A percentile compares a stretch with the other conserved stretches of the same genome.
These are phyloP conservation scores for Amniataba percoides DNA, from an alignment of 2,797 vertebrate genomes.

Conservation along the genomic window DNA sequence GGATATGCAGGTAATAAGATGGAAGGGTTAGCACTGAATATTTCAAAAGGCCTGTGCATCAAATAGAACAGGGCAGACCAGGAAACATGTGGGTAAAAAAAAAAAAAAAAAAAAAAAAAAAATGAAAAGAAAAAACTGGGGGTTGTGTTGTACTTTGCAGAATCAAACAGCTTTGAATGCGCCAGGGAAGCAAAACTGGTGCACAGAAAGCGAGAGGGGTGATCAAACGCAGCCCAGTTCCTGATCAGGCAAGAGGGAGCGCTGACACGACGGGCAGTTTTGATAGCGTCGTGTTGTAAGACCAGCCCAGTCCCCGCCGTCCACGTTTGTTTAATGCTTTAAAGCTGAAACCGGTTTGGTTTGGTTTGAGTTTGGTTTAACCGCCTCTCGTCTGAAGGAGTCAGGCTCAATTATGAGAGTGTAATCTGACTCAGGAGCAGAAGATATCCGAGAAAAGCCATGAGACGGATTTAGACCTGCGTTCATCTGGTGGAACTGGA, in stretches of 20 bases:
- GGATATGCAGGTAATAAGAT: conserved; percentile 74
- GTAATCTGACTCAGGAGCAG: conserved; percentile 30
- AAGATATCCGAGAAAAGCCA: conserved; percentile 18
- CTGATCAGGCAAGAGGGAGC: conserved; percentile 47
- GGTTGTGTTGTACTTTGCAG: conserved; percentile 46
- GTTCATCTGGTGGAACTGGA: neutral
- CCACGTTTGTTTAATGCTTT: conserved; percentile 29
- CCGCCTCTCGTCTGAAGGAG: conserved; percentile 6
- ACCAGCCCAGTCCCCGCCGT: conserved; percentile 26
- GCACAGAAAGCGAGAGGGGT: conserved; percentile 16
- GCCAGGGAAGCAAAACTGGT: conserved; percentile 45
- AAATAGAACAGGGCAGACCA: conserved; percentile 51
- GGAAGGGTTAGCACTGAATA: conserved; percentile 67
- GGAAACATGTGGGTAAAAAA: conserved; percentile 22
- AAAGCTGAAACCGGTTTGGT: conserved; percentile 1
- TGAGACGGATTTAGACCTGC: neutral
- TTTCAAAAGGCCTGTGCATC: conserved; percentile 72
- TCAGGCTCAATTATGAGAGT: conserved; percentile 7
- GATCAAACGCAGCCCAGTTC: conserved; percentile 60
- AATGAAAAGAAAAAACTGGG: too few relatives aligned
- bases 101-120: neutral
- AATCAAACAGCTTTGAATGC: conserved; percentile 60
- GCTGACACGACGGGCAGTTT: conserved; percentile 24
- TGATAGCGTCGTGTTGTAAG: conserved; percentile 24
- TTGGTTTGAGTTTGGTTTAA: conserved; percentile 31